Percentiles rank a stretch among this genome's conserved stretches.
Evolutionary conservation across 2,113 vertebrate species (phyloP).

Genomic region (Lepidothrix coronata): DNA sequence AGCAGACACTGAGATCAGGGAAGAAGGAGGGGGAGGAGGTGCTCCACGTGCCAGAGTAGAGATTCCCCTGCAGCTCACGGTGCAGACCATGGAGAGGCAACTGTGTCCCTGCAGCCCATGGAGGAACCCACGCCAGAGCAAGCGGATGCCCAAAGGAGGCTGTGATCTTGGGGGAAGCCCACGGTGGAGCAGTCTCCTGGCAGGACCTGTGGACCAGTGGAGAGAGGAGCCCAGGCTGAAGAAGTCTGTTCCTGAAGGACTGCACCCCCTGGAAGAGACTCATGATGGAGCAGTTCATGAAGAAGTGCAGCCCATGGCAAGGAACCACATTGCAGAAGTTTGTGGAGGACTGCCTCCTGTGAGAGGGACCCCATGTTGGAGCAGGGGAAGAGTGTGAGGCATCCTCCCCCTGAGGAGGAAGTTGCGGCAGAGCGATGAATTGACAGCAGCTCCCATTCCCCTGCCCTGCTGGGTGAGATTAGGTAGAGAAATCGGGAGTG

Average conservation of each 20-base stretch:
- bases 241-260: not conserved
- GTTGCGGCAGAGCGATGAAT: not conserved
- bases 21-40: not conserved
- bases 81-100: not conserved
- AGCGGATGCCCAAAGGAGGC: not conserved
- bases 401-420: not conserved
- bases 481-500: not conserved
- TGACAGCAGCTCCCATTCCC: not conserved
- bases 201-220: not conserved
- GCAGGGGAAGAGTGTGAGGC: not conserved
- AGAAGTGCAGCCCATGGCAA: too few relatives aligned
- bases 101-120: not conserved
- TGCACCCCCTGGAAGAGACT: not conserved
- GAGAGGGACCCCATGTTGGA: fast-evolving
- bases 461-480: fast-evolving
- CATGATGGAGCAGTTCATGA: not conserved
- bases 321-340: not conserved
- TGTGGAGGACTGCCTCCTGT: not conserved
- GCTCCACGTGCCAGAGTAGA: fast-evolving
- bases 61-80: not conserved
- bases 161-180: not conserved
- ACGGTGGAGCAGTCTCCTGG: fast-evolving
- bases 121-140: not conserved
- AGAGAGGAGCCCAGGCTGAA: not conserved
- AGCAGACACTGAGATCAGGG: not conserved